These are phyloP conservation scores for Leptestheria dahalacensis DNA, from an alignment of 1,140 invertebrate species.

Conservation along the genomic window DNA sequence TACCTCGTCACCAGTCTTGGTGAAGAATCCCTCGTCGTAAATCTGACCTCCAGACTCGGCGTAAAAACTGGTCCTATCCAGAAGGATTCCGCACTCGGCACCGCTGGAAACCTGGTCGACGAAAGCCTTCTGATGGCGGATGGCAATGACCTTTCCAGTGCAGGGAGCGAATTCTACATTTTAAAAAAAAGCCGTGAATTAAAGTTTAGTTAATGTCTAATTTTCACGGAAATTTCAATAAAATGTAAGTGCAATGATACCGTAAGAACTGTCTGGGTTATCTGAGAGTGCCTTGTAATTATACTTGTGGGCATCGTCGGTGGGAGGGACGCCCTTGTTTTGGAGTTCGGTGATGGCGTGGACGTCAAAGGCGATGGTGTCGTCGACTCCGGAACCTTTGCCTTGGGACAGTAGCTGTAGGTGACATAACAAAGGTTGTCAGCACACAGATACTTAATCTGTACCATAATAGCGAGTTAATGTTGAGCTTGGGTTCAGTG, in stretches of 20 bases:
- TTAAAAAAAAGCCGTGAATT: background rate
- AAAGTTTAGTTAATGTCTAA: background rate
- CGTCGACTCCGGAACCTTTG: slow-evolving; percentile 55
- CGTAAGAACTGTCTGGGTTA: slow-evolving; percentile 46
- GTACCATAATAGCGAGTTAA: background rate
- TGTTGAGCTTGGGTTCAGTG: background rate
- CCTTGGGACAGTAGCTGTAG: slow-evolving; percentile 60
- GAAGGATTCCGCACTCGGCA: slow-evolving; percentile 78
- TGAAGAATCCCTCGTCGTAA: slow-evolving; percentile 89
- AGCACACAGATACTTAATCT: background rate
- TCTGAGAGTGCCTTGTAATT: slow-evolving; percentile 52
- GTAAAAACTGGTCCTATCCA: slow-evolving; percentile 78
- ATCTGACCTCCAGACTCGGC: slow-evolving; percentile 98
- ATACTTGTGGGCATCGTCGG: slow-evolving; percentile 87
- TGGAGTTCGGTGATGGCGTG: slow-evolving; percentile 88
- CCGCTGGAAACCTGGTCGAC: slow-evolving; percentile 67
- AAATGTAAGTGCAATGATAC: slow-evolving; percentile 26
- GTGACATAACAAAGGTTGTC: background rate
- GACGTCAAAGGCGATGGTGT: slow-evolving; percentile 79
- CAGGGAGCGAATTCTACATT: slow-evolving; percentile 17
- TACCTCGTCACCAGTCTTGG: slow-evolving; percentile 68
- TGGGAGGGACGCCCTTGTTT: slow-evolving; percentile 52
- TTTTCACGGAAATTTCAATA: slow-evolving; percentile 12
- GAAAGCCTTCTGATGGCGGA: slow-evolving; percentile 66
- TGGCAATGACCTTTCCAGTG: slow-evolving; percentile 35